Conservation (phyloP, 2,888 invertebrate genomes). For the Antheraea assamensis region DNA sequence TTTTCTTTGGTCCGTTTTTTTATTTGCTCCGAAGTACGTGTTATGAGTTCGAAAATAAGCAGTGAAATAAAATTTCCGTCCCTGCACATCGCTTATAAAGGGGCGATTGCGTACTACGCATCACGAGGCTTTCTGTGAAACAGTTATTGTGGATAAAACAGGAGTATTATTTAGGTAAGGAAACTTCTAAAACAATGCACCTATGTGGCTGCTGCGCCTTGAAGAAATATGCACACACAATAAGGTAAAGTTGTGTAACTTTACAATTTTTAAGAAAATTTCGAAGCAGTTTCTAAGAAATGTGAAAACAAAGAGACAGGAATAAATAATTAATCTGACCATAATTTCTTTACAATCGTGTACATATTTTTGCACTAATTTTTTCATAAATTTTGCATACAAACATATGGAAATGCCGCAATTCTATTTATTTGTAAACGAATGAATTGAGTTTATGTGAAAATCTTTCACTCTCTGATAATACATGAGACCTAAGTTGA, state of each 20-base stretch:
- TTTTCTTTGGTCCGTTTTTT: neutral
- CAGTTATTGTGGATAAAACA: neutral
- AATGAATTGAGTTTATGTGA: neutral
- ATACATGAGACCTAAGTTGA: too few relatives aligned
- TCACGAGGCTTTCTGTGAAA: neutral
- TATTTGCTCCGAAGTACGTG: neutral
- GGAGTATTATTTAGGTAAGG: neutral
- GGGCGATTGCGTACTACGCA: neutral
- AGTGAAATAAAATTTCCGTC: neutral
- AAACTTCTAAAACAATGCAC: neutral
- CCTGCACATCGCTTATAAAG: neutral
- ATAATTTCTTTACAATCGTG: neutral
- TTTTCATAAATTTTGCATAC: neutral
- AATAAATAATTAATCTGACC: neutral
- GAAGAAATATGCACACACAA: neutral
- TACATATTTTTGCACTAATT: neutral
- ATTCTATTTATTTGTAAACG: neutral
- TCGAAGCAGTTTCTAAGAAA: neutral
- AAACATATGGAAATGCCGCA: neutral
- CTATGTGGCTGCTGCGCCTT: neutral
- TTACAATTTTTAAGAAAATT: neutral
- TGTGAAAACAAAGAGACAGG: neutral
- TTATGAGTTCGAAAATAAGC: neutral
- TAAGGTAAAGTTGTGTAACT: neutral
- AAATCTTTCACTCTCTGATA: too few relatives aligned